Conservation (phyloP, 2,113 vertebrate species). For the Mixornis gularis region DNA sequence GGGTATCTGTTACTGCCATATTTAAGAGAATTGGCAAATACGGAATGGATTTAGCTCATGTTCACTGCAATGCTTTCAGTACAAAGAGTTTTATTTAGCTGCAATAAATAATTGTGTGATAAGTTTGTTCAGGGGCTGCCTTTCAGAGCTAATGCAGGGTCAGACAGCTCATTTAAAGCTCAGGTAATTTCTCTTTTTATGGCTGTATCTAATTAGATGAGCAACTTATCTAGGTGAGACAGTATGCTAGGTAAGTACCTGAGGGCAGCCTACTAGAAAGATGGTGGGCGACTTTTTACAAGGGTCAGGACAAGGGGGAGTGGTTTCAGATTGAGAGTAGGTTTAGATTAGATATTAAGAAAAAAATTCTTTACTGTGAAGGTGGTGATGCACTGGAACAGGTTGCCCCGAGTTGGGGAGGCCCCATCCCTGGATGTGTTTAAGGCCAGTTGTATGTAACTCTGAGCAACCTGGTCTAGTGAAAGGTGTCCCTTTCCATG, state of each 20-base stretch:
- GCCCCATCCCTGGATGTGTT: neutral
- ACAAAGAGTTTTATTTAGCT: neutral
- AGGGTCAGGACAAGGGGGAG: neutral
- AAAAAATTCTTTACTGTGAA: neutral
- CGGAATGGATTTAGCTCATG: neutral
- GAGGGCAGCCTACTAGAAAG: neutral
- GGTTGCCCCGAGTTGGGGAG: neutral
- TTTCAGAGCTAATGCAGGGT: neutral
- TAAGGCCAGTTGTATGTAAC: neutral
- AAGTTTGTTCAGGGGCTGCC: neutral
- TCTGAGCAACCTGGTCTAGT: neutral
- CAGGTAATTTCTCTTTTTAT: neutral
- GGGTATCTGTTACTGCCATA: neutral
- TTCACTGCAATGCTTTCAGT: neutral
- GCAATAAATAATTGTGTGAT: neutral
- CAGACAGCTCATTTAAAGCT: neutral
- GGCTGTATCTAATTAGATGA: neutral
- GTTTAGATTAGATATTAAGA: neutral
- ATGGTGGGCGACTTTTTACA: neutral
- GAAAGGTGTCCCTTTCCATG: neutral
- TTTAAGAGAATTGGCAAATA: neutral
- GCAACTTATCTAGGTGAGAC: neutral
- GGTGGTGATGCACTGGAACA: neutral
- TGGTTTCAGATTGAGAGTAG: neutral
- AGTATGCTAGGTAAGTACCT: neutral